Evolutionary conservation across 2,888 invertebrate species (phyloP).

Genomic region (Lochmaea capreae): DNA sequence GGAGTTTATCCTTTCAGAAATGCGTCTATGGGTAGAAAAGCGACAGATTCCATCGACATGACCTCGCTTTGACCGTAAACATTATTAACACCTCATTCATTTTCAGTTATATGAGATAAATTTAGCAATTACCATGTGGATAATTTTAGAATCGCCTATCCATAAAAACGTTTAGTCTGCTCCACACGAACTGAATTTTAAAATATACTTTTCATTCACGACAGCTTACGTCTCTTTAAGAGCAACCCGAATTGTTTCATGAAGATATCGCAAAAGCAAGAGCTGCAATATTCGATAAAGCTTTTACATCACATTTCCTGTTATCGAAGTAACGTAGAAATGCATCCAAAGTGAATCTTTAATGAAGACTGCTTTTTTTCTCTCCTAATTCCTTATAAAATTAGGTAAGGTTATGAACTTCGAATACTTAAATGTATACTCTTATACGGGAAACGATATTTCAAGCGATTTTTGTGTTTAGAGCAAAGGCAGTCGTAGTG

Average conservation of each 20-base stretch:
- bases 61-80: constrained; percentile 2
- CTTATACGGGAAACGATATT: too few relatives aligned
- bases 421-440: not conserved
- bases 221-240: too few relatives aligned
- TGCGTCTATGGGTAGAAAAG: not conserved
- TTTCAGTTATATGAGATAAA: constrained; percentile 22
- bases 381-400: not conserved
- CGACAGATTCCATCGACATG: constrained; percentile 10
- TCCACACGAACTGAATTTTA: not conserved
- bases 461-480: too few relatives aligned
- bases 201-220: too few relatives aligned
- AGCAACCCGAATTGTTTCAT: not conserved
- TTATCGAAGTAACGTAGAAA: too few relatives aligned
- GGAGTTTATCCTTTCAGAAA: not conserved
- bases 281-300: not conserved
- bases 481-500: too few relatives aligned
- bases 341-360: not conserved
- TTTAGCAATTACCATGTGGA: constrained; percentile 9
- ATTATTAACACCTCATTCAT: constrained; percentile 24
- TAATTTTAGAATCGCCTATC: not conserved
- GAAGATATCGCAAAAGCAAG: not conserved
- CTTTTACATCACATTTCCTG: not conserved
- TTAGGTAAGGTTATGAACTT: not conserved
- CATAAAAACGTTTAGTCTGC: not conserved
- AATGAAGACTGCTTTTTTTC: not conserved